Conservation (phyloP, 2,888 invertebrate genomes). For the Dolichopus griseipennis region DNA sequence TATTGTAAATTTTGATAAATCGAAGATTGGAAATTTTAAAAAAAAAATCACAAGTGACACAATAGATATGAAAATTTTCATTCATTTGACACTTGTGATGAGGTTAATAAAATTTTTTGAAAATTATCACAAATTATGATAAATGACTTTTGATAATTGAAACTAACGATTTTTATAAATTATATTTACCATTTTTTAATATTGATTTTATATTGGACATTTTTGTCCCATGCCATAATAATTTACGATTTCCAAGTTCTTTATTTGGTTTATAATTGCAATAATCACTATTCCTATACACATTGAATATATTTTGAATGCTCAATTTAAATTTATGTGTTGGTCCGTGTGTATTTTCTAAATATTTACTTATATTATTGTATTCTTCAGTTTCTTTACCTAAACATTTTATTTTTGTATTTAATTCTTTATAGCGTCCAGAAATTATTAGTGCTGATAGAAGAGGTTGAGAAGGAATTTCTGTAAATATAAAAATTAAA, state of each 20-base stretch:
- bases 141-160: no score
- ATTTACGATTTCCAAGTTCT: background rate
- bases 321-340: background rate
- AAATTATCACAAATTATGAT: no score
- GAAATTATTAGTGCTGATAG: no score
- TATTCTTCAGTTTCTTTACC: background rate
- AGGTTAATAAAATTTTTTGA: no score
- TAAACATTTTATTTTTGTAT: background rate
- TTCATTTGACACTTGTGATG: no score
- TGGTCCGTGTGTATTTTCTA: background rate
- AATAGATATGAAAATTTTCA: no score
- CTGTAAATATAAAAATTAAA: no score
- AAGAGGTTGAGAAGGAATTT: background rate
- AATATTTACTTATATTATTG: background rate
- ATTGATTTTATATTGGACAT: background rate
- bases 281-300: background rate
- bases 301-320: background rate
- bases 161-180: no score
- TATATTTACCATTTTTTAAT: background rate
- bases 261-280: background rate
- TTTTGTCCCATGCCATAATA: background rate
- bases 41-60: no score
- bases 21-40: no score
- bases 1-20: no score
- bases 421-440: background rate